Base-by-base conservation (phyloP, 2,113 vertebrate species). In the Apus apus region DNA sequence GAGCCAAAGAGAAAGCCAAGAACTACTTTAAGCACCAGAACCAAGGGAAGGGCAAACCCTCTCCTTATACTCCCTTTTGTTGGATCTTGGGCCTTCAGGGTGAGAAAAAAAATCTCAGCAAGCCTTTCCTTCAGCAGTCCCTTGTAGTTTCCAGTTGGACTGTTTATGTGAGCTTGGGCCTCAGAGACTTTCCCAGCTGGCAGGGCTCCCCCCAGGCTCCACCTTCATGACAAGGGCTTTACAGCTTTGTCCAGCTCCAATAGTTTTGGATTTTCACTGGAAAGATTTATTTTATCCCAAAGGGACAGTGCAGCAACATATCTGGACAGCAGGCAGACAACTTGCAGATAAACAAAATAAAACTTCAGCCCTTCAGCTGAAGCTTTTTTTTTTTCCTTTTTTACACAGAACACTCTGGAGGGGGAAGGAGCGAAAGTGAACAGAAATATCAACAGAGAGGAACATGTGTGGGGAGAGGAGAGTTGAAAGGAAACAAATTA, bases 401-500 rank as follows among this genome's bases (percentile, higher is more conserved):
- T 46, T 40, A 84, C 48, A 80, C 19, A 68, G 32, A 76, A 56
- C 80, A 45, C 46, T 72, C 71, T 89, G 43, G 38, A 77, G 26
- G 5, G 18, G 9, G 30, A 71, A 87, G 79, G 56, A 82, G 30
- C 76, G 22, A 81, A 93, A 88, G 51, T 56, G 54, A 85, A 67
- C 40, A 75, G 67, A 90, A 85, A 65, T 56, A 17, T 74, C 84
- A 56, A 86, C n/a, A 64, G 89, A 87, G 38, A 54, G 9, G 48
- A 94, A 78, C 64, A 58, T 46, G 43, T 65, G 30, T 7, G 23
- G 21, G 29, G 64, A 50, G 38, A 89, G 45, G 29, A 73, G 34
- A 75, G 40, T 54, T 19, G 72, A 91, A 93, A 77, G 65, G 85
- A 94, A 89, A 89, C 89, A 96, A 96, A 96, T 96, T 93, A 89